Conservation (phyloP, 2,113 vertebrate species). For the Paracanthobrama guichenoti region DNA sequence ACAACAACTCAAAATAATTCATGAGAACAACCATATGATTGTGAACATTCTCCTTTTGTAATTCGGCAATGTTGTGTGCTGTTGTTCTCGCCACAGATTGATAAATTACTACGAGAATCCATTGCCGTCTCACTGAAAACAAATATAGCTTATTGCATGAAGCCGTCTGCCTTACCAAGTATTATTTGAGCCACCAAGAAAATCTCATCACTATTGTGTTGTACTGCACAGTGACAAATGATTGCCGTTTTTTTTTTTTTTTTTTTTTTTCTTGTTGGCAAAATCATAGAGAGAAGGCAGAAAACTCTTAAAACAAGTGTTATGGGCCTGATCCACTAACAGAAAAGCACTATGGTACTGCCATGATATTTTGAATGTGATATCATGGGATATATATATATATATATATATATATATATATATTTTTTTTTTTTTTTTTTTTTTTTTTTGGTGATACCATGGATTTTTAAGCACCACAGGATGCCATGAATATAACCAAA, state of each 20-base stretch:
- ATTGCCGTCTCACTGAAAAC: conserved; percentile 12
- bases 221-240: conserved; percentile 14
- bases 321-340: neutral
- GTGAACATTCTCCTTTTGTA: conserved; percentile 4
- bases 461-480: too few relatives aligned
- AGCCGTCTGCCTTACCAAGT: neutral
- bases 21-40: conserved; percentile 10
- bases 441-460: too few relatives aligned
- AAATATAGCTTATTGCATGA: conserved; percentile 30
- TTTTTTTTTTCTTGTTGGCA: neutral
- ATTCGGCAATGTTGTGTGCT: conserved; percentile 4
- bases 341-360: neutral
- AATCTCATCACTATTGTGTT: conserved; percentile 20
- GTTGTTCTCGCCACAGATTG: neutral
- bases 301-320: neutral
- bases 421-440: too few relatives aligned
- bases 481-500: too few relatives aligned
- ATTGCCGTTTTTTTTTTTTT: neutral
- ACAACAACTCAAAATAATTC: conserved; percentile 29
- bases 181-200: conserved; percentile 11
- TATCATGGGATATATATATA: neutral
- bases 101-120: conserved; percentile 12
- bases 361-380: neutral
- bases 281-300: neutral
- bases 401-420: too few relatives aligned